Evolutionary conservation across 2,797 vertebrate species (phyloP).

Genomic region (Eremophila alpestris): DNA sequence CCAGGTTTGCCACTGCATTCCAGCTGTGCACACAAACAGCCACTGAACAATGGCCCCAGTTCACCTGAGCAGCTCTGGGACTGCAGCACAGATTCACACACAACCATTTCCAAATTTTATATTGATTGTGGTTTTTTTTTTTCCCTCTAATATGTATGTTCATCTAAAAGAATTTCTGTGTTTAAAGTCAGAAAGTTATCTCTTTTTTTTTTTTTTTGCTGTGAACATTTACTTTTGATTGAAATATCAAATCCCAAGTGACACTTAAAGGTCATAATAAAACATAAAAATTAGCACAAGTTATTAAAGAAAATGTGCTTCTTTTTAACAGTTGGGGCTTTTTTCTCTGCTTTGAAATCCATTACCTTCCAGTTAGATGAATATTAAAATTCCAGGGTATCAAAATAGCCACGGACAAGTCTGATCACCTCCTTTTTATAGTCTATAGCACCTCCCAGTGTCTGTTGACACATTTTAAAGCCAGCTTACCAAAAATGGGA

Average conservation of each 20-base stretch:
- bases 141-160: not conserved
- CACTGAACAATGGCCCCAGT: not conserved
- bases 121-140: not conserved
- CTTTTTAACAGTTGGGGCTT: not conserved
- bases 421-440: constrained; percentile 13
- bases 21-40: not conserved
- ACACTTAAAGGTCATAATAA: not conserved
- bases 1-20: not conserved
- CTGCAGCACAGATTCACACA: not conserved
- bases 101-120: not conserved
- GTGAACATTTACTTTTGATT: not conserved
- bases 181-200: not conserved
- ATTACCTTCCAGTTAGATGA: not conserved
- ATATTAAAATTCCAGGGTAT: not conserved
- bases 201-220: not conserved
- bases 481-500: not conserved
- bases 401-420: not conserved
- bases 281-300: not conserved
- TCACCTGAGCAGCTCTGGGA: not conserved
- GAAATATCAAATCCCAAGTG: not conserved
- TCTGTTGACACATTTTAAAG: not conserved
- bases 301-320: not conserved
- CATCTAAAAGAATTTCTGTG: not conserved
- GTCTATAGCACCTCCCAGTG: constrained; percentile 56
- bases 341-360: not conserved